Evolutionary conservation across 2,797 vertebrate species (phyloP).

Genomic region (Borostomias antarcticus): DNA sequence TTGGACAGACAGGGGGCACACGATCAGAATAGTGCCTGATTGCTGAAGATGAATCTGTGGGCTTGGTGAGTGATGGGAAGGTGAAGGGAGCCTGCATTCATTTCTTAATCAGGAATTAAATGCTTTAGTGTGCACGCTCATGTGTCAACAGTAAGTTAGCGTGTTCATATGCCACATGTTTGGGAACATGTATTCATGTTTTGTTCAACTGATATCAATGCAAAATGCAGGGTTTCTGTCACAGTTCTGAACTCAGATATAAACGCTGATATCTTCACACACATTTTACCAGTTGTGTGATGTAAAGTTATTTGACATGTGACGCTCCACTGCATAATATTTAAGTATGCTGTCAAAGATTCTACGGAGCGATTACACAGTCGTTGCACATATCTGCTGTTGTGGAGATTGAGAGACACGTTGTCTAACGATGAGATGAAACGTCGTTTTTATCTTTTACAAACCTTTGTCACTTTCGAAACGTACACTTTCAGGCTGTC

Average conservation of each 20-base stretch:
- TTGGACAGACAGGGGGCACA: constrained; percentile 34
- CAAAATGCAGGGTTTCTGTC: constrained; percentile 7
- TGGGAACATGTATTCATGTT: background rate
- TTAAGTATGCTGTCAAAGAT: constrained; percentile 24
- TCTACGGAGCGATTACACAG: constrained; percentile 46
- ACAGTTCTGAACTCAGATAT: constrained; percentile 35
- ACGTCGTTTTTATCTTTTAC: constrained; percentile 43
- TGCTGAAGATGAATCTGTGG: constrained; percentile 41
- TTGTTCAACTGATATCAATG: background rate
- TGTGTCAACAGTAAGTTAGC: background rate
- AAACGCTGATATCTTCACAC: constrained; percentile 28
- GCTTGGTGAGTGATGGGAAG: background rate
- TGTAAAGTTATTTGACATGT: too few species aligned
- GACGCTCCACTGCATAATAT: constrained; percentile 42
- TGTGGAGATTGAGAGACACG: constrained; percentile 19
- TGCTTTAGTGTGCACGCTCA: background rate
- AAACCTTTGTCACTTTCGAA: constrained; percentile 30
- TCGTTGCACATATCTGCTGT: constrained; percentile 37
- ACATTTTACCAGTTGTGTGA: too few species aligned
- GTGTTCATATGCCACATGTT: background rate
- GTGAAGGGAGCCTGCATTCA: constrained; percentile 19
- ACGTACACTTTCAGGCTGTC: constrained; percentile 13
- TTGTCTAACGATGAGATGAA: constrained; percentile 35
- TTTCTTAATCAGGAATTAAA: constrained; percentile 3
- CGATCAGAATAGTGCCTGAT: constrained; percentile 39